These are phyloP conservation scores for Podarcis lilfordi DNA, from an alignment of 2,797 vertebrate species.

Conservation along the genomic window DNA sequence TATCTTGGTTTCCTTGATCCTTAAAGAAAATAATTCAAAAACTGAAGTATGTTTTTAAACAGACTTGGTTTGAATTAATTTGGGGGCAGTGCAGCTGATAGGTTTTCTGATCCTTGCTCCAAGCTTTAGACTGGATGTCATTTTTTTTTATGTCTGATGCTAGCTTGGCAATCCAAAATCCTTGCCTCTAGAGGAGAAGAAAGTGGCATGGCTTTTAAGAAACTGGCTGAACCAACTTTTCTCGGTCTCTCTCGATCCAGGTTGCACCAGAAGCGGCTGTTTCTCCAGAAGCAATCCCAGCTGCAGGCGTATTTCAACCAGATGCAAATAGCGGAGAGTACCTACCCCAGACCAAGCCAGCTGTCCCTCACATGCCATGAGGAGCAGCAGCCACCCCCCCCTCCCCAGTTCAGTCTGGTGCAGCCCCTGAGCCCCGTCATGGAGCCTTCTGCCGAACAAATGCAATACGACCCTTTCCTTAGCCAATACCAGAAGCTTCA, in stretches of 20 bases:
- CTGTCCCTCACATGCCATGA: conserved; percentile 75
- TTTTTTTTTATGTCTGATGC: not conserved
- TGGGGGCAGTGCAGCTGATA: not conserved
- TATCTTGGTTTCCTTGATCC: not conserved
- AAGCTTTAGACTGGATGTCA: not conserved
- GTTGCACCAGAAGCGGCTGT: conserved; percentile 94
- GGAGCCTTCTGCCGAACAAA: conserved; percentile 84
- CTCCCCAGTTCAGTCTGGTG: conserved; percentile 79
- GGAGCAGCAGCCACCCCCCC: conserved; percentile 54
- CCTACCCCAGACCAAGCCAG: conserved; percentile 77
- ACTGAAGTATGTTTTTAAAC: not conserved
- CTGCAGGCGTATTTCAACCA: conserved; percentile 97
- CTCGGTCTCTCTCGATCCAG: conserved; percentile 73
- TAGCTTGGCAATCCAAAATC: not conserved
- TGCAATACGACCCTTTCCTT: conserved; percentile 88
- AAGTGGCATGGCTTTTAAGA: not conserved
- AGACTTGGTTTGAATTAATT: no score
- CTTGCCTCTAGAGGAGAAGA: not conserved
- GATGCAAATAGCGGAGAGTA: conserved; percentile 96
- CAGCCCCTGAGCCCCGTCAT: conserved; percentile 86
- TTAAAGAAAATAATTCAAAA: not conserved
- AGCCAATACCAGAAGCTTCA: conserved; percentile 78
- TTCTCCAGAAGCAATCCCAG: conserved; percentile 96
- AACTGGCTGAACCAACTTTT: conserved; percentile 5
- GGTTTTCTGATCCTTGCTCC: no score